Percentiles rank a stretch among this genome's conserved stretches.
Evolutionary conservation across 1,140 invertebrate genomes (phyloP).

Genomic region (Hypothenemus hampei): DNA sequence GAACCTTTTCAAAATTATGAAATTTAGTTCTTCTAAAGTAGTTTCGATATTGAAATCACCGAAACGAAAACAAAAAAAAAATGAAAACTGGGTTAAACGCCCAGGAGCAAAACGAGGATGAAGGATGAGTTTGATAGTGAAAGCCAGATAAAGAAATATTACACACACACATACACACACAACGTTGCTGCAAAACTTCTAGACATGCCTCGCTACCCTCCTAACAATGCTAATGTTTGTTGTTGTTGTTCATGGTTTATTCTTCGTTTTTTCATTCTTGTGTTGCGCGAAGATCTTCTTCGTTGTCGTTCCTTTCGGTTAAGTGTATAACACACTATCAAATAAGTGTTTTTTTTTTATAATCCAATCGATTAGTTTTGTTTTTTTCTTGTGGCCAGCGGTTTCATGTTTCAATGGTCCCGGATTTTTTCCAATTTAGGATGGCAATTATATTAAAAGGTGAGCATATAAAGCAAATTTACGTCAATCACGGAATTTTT

Average conservation of each 20-base stretch:
- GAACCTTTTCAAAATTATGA: too few species aligned
- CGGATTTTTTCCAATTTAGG: conserved; percentile 19
- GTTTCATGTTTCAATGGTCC: conserved; percentile 17
- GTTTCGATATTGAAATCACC: background rate
- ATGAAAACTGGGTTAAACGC: conserved; percentile 27
- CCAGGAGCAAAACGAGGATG: conserved; percentile 18
- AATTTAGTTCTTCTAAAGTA: too few species aligned
- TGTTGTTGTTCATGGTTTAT: conserved; percentile 23
- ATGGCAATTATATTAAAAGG: conserved; percentile 32
- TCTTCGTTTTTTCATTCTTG: too few species aligned
- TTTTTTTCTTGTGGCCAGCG: conserved; percentile 6
- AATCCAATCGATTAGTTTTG: conserved; percentile 1
- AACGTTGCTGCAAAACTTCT: conserved; percentile 27
- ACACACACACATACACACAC: conserved; percentile 32
- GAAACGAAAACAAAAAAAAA: conserved; percentile 6
- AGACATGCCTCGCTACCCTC: conserved; percentile 35
- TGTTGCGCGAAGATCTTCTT: conserved; percentile 4
- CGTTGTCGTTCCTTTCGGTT: conserved; percentile 9
- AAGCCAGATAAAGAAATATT: conserved; percentile 40
- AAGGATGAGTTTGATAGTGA: conserved; percentile 39
- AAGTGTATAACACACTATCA: too few species aligned
- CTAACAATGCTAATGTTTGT: conserved; percentile 36
- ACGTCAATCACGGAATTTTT: background rate
- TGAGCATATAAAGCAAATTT: conserved; percentile 15
- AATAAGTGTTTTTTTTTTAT: background rate